phyloP scores from a whole-genome alignment of 2,888 invertebrate genomes.

The Oegoconia quadripuncta region DNA sequence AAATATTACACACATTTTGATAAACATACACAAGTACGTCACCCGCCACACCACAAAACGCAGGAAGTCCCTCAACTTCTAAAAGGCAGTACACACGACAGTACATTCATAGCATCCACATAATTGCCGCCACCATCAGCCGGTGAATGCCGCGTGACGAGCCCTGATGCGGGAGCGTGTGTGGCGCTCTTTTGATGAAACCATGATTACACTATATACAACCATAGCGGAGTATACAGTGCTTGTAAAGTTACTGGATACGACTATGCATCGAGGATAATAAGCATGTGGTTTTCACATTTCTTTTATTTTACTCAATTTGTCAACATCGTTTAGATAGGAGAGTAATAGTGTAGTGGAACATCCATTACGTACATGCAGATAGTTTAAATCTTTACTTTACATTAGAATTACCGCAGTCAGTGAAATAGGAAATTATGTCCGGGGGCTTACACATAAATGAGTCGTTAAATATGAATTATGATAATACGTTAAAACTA shows the following conservation, averaged over 20 bases:
- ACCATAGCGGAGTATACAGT: conserved; percentile 32
- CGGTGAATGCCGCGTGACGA: conserved; percentile 61
- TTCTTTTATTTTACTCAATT: background rate
- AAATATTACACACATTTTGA: too few species aligned
- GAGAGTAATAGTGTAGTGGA: too few species aligned
- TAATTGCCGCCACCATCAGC: conserved; percentile 65
- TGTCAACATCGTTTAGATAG: too few species aligned
- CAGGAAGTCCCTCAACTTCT: background rate
- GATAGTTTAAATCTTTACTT: too few species aligned
- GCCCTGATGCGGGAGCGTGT: conserved; percentile 51
- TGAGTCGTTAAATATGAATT: too few species aligned
- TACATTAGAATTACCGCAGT: too few species aligned
- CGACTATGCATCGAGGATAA: conserved; percentile 17
- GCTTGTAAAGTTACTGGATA: conserved; percentile 29
- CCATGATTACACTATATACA: conserved; percentile 68
- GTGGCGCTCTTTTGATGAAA: conserved; percentile 68
- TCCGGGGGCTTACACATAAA: too few species aligned
- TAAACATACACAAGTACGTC: too few species aligned
- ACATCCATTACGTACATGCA: too few species aligned
- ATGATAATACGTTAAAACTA: too few species aligned
- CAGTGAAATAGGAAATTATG: too few species aligned
- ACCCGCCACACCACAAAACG: too few species aligned
- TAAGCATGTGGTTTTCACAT: background rate
- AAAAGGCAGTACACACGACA: conserved; percentile 1
- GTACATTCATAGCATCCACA: conserved; percentile 32